Conservation (phyloP, 2,888 invertebrate species). For the Odontomyia ornata region DNA sequence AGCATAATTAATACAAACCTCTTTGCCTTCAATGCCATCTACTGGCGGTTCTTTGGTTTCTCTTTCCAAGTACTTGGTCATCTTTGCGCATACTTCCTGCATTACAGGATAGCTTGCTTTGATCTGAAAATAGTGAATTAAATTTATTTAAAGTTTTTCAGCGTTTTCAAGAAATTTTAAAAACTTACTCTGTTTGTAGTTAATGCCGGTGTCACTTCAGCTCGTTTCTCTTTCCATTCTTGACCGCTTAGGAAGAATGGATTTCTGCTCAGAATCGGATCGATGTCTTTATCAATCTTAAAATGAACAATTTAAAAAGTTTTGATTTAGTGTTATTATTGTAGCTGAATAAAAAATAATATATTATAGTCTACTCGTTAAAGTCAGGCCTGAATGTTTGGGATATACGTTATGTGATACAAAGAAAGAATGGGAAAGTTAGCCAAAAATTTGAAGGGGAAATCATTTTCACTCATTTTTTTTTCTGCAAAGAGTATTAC, state of each 20-base stretch:
- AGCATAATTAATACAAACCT: conserved; percentile 52
- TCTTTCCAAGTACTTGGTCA: conserved; percentile 28
- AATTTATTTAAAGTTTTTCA: background rate
- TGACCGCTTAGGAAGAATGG: conserved; percentile 65
- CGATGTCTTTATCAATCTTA: conserved; percentile 61
- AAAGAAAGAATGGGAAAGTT: too few species aligned
- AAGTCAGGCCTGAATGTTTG: too few species aligned
- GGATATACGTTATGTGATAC: too few species aligned
- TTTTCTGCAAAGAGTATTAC: too few species aligned
- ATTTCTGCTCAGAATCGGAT: conserved; percentile 65
- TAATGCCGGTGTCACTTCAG: conserved; percentile 66
- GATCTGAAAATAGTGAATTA: conserved; percentile 49
- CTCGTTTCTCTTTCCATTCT: conserved; percentile 66
- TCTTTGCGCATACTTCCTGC: conserved; percentile 26
- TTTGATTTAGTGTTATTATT: background rate
- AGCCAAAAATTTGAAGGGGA: too few species aligned
- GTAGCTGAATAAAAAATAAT: background rate
- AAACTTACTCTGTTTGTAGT: conserved; percentile 65
- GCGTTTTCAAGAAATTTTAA: background rate
- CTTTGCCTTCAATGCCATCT: conserved; percentile 54
- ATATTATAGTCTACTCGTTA: background rate
- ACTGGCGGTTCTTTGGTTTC: conserved; percentile 26
- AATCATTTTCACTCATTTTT: too few species aligned
- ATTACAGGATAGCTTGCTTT: conserved; percentile 41
- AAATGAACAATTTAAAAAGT: too few species aligned